These are phyloP conservation scores for Aphelenchoides bicaudatus DNA, from an alignment of 2,888 invertebrate genomes.

Conservation along the genomic window DNA sequence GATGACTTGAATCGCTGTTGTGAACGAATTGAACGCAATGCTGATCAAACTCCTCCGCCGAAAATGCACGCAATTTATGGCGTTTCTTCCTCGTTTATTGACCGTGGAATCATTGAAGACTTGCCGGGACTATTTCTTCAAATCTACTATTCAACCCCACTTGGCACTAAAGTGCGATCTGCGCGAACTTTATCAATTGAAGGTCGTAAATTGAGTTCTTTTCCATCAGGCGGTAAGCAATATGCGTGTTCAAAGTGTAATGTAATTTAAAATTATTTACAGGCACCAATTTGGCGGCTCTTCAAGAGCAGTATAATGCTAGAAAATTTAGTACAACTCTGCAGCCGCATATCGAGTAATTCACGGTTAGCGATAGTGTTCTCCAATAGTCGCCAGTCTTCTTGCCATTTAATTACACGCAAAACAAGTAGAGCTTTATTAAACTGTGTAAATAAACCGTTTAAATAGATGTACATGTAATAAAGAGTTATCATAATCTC, in stretches of 20 bases:
- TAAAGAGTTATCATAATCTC: too few relatives aligned
- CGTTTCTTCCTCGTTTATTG: slow-evolving; percentile 34
- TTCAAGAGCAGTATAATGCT: too few relatives aligned
- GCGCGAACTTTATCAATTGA: slow-evolving; percentile 39
- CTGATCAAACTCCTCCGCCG: slow-evolving; percentile 17
- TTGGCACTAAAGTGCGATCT: slow-evolving; percentile 24
- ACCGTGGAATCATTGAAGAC: slow-evolving; percentile 34
- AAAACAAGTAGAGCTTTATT: too few relatives aligned
- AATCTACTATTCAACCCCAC: slow-evolving; percentile 37
- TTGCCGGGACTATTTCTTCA: slow-evolving; percentile 31
- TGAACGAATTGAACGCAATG: slow-evolving; percentile 26
- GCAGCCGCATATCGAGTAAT: too few relatives aligned
- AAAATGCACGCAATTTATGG: slow-evolving; percentile 32
- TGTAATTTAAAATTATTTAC: too few relatives aligned
- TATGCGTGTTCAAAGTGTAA: neutral
- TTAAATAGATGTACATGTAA: too few relatives aligned
- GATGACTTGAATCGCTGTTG: slow-evolving; percentile 33
- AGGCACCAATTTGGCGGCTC: too few relatives aligned
- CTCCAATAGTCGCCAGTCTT: too few relatives aligned
- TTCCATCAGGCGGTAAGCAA: slow-evolving; percentile 5
- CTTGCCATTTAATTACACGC: too few relatives aligned
- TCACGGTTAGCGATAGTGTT: too few relatives aligned
- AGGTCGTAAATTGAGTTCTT: slow-evolving; percentile 39
- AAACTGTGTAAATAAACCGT: too few relatives aligned
- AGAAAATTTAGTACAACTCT: too few relatives aligned